phyloP scores from a whole-genome alignment of 2,797 vertebrate species.

The Strix occidentalis region DNA sequence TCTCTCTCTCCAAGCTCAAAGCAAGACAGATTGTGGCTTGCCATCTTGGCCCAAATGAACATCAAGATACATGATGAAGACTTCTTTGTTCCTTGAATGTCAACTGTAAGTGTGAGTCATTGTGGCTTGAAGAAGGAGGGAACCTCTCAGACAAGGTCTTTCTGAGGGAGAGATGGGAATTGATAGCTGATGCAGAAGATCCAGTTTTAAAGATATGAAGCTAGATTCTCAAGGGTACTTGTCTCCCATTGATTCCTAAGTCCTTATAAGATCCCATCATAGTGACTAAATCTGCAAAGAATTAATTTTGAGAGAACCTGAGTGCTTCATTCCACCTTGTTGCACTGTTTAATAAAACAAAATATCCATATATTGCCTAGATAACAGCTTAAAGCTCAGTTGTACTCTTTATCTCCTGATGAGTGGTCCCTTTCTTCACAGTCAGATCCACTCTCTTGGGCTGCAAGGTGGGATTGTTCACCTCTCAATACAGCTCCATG shows the following conservation, averaged over 20 bases:
- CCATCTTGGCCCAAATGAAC: slow-evolving; percentile 46
- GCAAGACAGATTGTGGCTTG: slow-evolving; percentile 54
- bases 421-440: not conserved
- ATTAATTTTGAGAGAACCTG: not conserved
- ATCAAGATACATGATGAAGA: slow-evolving; percentile 54
- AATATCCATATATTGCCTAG: not conserved
- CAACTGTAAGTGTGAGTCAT: slow-evolving; percentile 54
- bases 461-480: not conserved
- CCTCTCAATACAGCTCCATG: not conserved
- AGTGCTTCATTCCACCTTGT: not conserved
- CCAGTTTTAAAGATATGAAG: slow-evolving; percentile 17
- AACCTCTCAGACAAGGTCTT: slow-evolving; percentile 44
- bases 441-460: not conserved
- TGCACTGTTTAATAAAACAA: not conserved
- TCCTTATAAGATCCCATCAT: not conserved
- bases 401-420: not conserved
- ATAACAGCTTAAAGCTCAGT: not conserved
- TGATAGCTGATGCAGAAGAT: slow-evolving; percentile 27
- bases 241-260: not conserved
- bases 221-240: not conserved
- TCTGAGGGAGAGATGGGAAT: slow-evolving; percentile 17
- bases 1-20: slow-evolving; percentile 48
- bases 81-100: slow-evolving; percentile 64
- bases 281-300: not conserved
- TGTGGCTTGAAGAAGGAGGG: slow-evolving; percentile 35